phyloP scores from a whole-genome alignment of 2,113 vertebrate species.

The Vanacampus margaritifer region DNA sequence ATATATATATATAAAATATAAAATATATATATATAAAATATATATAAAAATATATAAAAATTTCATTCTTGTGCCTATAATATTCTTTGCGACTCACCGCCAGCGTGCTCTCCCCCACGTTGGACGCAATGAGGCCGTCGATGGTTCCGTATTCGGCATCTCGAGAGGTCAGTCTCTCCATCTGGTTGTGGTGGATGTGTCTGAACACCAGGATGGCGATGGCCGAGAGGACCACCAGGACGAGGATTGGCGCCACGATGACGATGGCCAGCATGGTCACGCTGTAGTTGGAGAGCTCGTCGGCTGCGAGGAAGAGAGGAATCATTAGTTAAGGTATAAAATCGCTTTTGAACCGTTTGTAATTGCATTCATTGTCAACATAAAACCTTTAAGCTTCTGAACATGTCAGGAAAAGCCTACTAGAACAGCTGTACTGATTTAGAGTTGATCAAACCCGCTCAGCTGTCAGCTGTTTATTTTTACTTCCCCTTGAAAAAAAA shows the following conservation, averaged over 20 bases:
- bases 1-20: no score
- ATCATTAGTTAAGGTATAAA: neutral
- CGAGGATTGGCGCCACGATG: conserved; percentile 81
- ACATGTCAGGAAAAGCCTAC: no score
- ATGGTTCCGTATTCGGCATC: conserved; percentile 95
- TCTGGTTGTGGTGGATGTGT: conserved; percentile 85
- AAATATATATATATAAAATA: no score
- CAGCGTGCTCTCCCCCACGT: conserved; percentile 94
- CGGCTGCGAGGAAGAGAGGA: conserved; percentile 61
- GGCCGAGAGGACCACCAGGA: conserved; percentile 80
- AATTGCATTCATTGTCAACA: neutral
- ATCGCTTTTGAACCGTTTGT: no score
- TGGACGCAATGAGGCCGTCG: conserved; percentile 94
- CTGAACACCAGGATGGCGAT: conserved; percentile 82
- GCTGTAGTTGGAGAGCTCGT: conserved; percentile 77
- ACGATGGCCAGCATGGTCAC: conserved; percentile 81
- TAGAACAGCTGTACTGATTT: no score
- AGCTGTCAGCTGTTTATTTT: no score
- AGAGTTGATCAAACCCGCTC: no score
- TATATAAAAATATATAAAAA: no score
- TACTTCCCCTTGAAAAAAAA: no score
- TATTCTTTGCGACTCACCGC: conserved; percentile 81
- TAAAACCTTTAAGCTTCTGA: no score
- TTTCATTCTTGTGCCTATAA: no score
- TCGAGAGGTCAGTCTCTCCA: conserved; percentile 87